Base-by-base conservation (phyloP, 2,113 vertebrate species). In the Entomyzon cyanotis region DNA sequence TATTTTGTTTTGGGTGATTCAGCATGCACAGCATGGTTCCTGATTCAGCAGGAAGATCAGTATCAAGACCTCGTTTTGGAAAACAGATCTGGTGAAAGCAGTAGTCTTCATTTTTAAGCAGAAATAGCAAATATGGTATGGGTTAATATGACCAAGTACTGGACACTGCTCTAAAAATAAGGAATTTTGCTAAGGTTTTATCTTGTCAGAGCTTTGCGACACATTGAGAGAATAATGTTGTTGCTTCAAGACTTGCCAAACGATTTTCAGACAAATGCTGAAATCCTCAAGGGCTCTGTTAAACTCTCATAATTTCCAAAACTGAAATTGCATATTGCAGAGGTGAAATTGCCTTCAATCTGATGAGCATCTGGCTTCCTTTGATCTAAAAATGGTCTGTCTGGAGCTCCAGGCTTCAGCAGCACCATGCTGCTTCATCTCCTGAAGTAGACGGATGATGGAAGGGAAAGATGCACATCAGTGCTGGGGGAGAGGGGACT, bases 271-370 rank as follows among this genome's bases (percentile, higher is more conserved):
- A 55, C 6, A 25, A 84, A 89, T 25, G 41, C 2, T 82, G 77
- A 91, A 67, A 71, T 84, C 46, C 73, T 95, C 87, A 89, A 82
- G 62, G 70, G 62, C 28, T 35, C 70, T 58, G 25, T 91, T 79
- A 82, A 63, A 82, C 23, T 53, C 76, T 69, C 19, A 11, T 41
- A 10, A 59, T 89, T 94, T 82, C 25, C 71, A 78, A 22, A 42
- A 67, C 14, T 84, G 55, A 84, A 74, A 44, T 21, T 62, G 35
- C 42, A 19, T 56, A 14, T 83, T 80, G 59, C 71, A 55, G 63
- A 58, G 47, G 25, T 90, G 81, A 94, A 91, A 60, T 69, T 91
- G 53, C n/a, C 28, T 75, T 92, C 80, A 56, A 27, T 79, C 80
- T 56, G 70, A 89, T n/a, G 31, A 84, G 25, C 5, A 6, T 63